phyloP scores from a whole-genome alignment of 2,113 vertebrate species.

The Pteropus alecto region DNA sequence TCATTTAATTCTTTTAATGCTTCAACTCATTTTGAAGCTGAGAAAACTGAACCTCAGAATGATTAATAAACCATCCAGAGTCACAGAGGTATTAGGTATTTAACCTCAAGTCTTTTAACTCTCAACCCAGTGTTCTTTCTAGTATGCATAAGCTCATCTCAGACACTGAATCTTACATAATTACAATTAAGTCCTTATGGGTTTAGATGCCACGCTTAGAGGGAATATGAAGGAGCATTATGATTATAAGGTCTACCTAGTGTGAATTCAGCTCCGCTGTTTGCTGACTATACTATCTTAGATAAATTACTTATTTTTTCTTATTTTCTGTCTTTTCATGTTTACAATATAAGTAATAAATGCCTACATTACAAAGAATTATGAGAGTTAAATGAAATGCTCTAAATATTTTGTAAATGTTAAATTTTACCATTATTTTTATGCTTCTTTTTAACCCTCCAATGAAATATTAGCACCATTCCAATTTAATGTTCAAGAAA shows the following conservation, averaged over 20 bases:
- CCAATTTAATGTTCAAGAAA: background rate
- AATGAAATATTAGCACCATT: background rate
- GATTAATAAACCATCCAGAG: background rate
- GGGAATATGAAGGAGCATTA: background rate
- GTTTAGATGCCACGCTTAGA: background rate
- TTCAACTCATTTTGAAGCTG: background rate
- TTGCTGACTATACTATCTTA: background rate
- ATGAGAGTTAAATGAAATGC: background rate
- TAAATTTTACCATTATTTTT: background rate
- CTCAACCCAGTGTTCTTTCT: background rate
- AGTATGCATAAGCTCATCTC: background rate
- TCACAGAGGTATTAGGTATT: background rate
- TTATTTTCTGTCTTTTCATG: background rate
- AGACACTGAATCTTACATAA: background rate
- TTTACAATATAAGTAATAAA: background rate
- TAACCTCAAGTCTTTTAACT: background rate
- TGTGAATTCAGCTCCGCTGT: background rate
- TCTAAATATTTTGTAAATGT: background rate
- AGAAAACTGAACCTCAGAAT: background rate
- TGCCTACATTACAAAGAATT: background rate
- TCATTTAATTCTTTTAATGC: background rate
- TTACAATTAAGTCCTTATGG: background rate
- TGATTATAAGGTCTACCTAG: background rate
- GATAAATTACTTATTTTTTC: background rate
- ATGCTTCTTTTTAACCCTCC: background rate